Base-by-base conservation (phyloP, 2,888 invertebrate genomes). In the Pheosia gnoma region DNA sequence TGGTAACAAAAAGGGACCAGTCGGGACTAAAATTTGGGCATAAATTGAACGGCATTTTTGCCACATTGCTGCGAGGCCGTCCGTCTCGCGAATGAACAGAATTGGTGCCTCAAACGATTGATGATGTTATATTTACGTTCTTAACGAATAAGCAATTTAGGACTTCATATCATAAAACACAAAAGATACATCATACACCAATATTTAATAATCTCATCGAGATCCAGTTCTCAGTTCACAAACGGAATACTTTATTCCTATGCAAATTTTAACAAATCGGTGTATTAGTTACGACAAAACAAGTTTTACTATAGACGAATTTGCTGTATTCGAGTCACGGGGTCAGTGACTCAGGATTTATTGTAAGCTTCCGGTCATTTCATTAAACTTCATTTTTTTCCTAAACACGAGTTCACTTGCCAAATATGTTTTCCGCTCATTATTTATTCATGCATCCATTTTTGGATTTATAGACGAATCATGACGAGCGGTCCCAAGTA, bases 11-110 rank as follows among this genome's bases (percentile, higher is more conserved):
- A 93, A 93, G 91, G 90, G 89, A 88, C 86, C 85, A 85, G 88
- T 84, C 88, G 81, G 85, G 88, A 84, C 87, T 82, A 86, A 89
- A 89, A 88, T 91, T 92, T 87, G 87, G 90, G 90, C 83, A 91
- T 91, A 92, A 91, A 90, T 92, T 91, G 93, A 91, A 90, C 90
- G 89, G 87, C 91, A 92, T 93, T 91, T 92, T 91, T 91, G 90
- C 88, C 84, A 88, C 87, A 88, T 88, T 84, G 84, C 83, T 85
- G 70, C 74, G 79, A 78, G 74, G 78, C 72, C 80, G 78, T 84
- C 79, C 81, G 81, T 85, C 80, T 84, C 71, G 78, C 78, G 82
- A 82, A 80, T 82, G 78, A 75, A 79, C 73, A 70, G 65, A 77
- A 74, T 75, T 68, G 70, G 72, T 75, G 9, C 11, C n/a, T 43